phyloP scores from a whole-genome alignment of 1,140 invertebrate species.

The Drosophila ironensis region DNA sequence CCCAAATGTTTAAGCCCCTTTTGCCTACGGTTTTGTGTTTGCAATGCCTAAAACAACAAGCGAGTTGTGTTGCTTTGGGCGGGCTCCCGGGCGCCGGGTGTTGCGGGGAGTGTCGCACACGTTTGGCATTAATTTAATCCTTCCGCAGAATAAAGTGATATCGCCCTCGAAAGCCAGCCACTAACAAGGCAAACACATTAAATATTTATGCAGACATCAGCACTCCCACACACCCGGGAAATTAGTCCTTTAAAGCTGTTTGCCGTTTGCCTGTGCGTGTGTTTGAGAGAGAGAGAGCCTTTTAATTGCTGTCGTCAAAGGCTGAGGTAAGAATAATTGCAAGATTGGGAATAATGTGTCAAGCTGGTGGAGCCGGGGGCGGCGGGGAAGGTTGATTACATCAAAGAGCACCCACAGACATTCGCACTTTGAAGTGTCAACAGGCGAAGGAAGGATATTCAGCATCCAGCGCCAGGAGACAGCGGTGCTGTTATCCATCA shows the following conservation, averaged over 20 bases:
- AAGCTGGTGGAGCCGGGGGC: slow-evolving; percentile 32
- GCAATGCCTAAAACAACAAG: slow-evolving; percentile 69
- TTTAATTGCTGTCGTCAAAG: slow-evolving; percentile 78
- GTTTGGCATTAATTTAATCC: slow-evolving; percentile 81
- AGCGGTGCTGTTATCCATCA: slow-evolving; percentile 70
- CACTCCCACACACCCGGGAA: slow-evolving; percentile 11
- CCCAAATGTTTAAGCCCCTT: neutral
- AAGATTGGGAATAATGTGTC: slow-evolving; percentile 79
- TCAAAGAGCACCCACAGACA: slow-evolving; percentile 54
- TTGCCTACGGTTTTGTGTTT: slow-evolving; percentile 8
- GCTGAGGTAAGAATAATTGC: slow-evolving; percentile 80
- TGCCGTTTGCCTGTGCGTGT: slow-evolving; percentile 22
- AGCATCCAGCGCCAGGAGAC: slow-evolving; percentile 20
- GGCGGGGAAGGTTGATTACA: slow-evolving; percentile 56
- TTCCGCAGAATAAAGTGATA: slow-evolving; percentile 82
- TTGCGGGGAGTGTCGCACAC: slow-evolving; percentile 31
- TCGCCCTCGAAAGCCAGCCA: slow-evolving; percentile 52
- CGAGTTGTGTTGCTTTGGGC: slow-evolving; percentile 9
- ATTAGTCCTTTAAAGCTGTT: slow-evolving; percentile 51
- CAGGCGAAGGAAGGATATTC: slow-evolving; percentile 48
- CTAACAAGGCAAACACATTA: slow-evolving; percentile 81
- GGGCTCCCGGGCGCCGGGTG: slow-evolving; percentile 2
- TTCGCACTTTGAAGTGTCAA: slow-evolving; percentile 80
- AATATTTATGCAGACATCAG: slow-evolving; percentile 72
- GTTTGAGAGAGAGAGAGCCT: too few relatives aligned